phyloP scores from a whole-genome alignment of 1,140 invertebrate species.

The Trissolcus basalis region DNA sequence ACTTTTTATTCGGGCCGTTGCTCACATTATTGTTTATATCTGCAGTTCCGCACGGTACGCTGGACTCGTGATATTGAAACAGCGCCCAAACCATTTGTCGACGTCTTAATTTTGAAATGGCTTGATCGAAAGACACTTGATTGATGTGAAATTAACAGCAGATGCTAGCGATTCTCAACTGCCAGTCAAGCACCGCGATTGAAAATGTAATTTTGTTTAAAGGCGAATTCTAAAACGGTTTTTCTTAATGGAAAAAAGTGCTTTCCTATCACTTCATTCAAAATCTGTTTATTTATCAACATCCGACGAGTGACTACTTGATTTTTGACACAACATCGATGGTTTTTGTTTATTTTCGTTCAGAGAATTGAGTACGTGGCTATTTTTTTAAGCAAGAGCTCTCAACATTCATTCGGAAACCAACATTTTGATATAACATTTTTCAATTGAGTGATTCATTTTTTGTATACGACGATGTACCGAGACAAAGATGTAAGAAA shows the following conservation, averaged over 20 bases:
- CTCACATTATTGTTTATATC: slow-evolving; percentile 42
- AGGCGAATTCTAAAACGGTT: slow-evolving; percentile 1
- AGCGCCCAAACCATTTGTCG: slow-evolving; percentile 24
- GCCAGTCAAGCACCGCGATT: slow-evolving; percentile 5
- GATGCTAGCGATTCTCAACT: slow-evolving; percentile 16
- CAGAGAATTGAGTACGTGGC: too few species aligned
- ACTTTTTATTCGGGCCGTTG: slow-evolving; percentile 26
- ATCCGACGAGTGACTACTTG: too few species aligned
- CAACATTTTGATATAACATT: too few species aligned
- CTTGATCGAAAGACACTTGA: slow-evolving; percentile 14
- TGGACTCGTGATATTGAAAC: slow-evolving; percentile 13
- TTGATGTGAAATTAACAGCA: slow-evolving; percentile 29
- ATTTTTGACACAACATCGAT: too few species aligned
- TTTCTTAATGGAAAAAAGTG: too few species aligned
- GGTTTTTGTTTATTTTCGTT: too few species aligned
- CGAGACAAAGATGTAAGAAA: too few species aligned
- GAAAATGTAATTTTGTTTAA: slow-evolving; percentile 14
- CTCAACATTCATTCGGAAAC: too few species aligned
- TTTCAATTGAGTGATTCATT: too few species aligned
- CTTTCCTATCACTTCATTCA: neutral
- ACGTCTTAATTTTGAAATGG: slow-evolving; percentile 19
- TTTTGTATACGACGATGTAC: too few species aligned
- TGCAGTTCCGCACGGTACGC: slow-evolving; percentile 2
- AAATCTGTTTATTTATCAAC: neutral
- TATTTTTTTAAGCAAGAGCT: too few species aligned